Percentiles rank a stretch among this genome's conserved stretches.
phyloP scores from a whole-genome alignment of 2,113 vertebrate genomes.

The Trochalopteron elliotii region DNA sequence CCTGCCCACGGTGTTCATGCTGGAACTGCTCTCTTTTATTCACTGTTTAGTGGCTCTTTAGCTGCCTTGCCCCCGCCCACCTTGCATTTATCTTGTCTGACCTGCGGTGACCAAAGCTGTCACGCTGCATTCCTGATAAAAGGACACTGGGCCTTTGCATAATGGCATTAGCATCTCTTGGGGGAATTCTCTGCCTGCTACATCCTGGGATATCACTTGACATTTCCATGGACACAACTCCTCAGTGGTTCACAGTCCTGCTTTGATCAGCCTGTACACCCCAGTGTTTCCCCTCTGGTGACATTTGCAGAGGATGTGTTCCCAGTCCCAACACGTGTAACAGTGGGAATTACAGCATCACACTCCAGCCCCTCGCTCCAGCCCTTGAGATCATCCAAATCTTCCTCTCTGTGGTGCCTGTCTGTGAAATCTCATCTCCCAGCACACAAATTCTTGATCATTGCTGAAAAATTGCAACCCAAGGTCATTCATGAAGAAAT shows the following conservation, averaged over 20 bases:
- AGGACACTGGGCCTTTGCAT: neutral
- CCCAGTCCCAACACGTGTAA: neutral
- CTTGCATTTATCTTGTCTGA: neutral
- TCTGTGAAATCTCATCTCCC: neutral
- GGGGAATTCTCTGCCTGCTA: neutral
- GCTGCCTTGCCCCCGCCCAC: neutral
- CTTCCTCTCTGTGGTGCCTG: neutral
- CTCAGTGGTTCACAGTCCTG: neutral
- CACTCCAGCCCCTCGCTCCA: neutral
- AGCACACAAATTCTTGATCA: neutral
- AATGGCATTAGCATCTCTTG: neutral
- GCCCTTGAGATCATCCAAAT: neutral
- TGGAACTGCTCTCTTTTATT: neutral
- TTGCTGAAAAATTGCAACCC: neutral
- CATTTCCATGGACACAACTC: conserved; percentile 53
- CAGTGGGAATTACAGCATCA: neutral
- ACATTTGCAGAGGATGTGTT: conserved; percentile 45
- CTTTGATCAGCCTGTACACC: conserved; percentile 51
- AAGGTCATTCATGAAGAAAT: neutral
- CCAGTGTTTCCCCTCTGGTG: neutral
- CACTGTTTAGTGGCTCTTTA: neutral
- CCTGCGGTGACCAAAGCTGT: conserved; percentile 22
- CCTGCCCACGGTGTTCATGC: too few relatives aligned
- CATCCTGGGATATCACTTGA: neutral
- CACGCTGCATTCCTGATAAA: neutral